Evolutionary conservation across 2,113 vertebrate species (phyloP).

Genomic region (Sylvilagus bachmani): DNA sequence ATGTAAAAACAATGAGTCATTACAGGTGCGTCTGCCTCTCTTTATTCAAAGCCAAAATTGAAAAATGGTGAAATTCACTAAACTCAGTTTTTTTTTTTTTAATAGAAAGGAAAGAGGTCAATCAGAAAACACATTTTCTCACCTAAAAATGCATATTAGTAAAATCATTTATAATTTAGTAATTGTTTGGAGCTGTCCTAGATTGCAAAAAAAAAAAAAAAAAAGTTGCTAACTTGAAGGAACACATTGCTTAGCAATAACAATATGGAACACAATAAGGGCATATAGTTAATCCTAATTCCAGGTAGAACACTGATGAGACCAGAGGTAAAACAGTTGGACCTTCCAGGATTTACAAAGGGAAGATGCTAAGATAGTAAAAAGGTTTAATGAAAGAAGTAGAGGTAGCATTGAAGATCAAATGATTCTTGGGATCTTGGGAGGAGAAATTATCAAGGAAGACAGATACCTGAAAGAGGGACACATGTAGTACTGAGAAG

Average conservation of each 20-base stretch:
- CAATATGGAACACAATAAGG: background rate
- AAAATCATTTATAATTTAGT: slow-evolving; percentile 30
- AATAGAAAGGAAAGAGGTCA: slow-evolving; percentile 40
- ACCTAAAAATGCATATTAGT: background rate
- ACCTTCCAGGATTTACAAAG: slow-evolving; percentile 8
- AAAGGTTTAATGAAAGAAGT: background rate
- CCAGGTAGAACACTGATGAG: background rate
- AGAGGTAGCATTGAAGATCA: background rate
- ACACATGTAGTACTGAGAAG: background rate
- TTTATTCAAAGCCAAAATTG: slow-evolving; percentile 40
- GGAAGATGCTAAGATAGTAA: background rate
- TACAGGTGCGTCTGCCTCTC: background rate
- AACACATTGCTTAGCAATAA: background rate
- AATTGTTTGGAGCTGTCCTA: background rate
- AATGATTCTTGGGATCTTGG: background rate
- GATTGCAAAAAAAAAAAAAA: background rate
- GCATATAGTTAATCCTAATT: background rate
- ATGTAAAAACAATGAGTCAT: slow-evolving; percentile 71
- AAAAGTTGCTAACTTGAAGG: background rate
- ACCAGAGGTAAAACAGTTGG: slow-evolving; percentile 10
- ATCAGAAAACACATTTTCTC: background rate
- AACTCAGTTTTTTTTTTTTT: slow-evolving; percentile 31
- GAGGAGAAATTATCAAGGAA: background rate
- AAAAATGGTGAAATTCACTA: slow-evolving; percentile 41
- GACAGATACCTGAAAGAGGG: background rate